Conservation (phyloP, 2,113 vertebrate genomes). For the Paedocypris sp. region DNA sequence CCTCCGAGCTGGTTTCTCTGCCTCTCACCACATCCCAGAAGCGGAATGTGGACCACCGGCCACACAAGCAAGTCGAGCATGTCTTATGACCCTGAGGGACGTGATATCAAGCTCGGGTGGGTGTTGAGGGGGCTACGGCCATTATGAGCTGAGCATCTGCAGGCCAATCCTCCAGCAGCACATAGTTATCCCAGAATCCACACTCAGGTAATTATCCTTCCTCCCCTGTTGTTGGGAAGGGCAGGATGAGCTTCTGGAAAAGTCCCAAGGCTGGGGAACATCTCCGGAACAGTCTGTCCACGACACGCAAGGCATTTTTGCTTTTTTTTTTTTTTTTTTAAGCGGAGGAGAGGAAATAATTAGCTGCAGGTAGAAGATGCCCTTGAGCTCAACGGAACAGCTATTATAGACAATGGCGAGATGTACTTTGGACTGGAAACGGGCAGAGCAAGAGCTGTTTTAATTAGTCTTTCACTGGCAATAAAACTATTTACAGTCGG, state of each 20-base stretch:
- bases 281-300: conserved; percentile 21
- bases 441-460: no score
- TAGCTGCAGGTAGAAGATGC: conserved; percentile 3
- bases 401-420: conserved; percentile 16
- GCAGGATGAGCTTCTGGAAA: conserved; percentile 57
- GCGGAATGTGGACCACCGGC: conserved; percentile 54
- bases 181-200: conserved; percentile 55
- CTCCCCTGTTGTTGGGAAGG: conserved; percentile 56
- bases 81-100: conserved; percentile 41
- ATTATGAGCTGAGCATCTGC: conserved; percentile 45
- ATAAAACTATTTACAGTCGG: background rate
- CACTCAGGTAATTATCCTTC: conserved; percentile 65
- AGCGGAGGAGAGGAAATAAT: background rate
- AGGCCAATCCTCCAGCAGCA: conserved; percentile 56
- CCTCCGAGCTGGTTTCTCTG: no score
- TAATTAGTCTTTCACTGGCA: background rate
- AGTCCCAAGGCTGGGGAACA: conserved; percentile 41
- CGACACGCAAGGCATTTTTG: conserved; percentile 12
- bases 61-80: conserved; percentile 64
- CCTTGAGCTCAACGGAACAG: background rate
- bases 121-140: conserved; percentile 25
- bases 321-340: no score
- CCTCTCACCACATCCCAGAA: no score
- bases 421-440: background rate
- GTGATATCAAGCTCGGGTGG: background rate